Conservation (phyloP, 2,113 vertebrate genomes). For the Scytalopus superciliaris region DNA sequence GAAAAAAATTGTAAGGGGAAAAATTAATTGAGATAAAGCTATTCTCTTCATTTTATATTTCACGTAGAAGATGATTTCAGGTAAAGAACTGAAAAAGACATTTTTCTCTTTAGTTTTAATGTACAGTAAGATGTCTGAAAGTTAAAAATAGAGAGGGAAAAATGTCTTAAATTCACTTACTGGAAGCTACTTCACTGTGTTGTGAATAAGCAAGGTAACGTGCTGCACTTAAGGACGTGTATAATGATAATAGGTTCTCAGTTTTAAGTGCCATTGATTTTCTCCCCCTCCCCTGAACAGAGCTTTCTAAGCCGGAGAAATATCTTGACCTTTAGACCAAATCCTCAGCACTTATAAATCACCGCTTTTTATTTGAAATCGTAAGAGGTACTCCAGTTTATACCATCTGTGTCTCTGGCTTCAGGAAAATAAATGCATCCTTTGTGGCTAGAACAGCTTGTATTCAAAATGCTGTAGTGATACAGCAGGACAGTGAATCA, state of each 20-base stretch:
- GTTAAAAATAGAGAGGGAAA: neutral
- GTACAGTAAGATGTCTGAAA: neutral
- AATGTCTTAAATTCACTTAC: neutral
- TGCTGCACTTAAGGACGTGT: neutral
- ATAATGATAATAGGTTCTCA: constrained; percentile 8
- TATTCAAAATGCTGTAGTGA: constrained; percentile 30
- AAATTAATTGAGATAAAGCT: neutral
- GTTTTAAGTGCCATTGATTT: constrained; percentile 49
- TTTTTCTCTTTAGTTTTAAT: neutral
- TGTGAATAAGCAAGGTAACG: neutral
- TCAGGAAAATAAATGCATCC: constrained; percentile 34
- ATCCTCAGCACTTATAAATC: constrained; percentile 34
- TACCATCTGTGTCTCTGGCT: constrained; percentile 24
- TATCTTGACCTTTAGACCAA: constrained; percentile 49
- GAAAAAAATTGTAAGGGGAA: neutral
- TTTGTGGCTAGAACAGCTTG: constrained; percentile 38
- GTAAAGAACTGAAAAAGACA: neutral
- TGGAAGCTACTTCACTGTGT: neutral
- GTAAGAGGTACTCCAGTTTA: neutral
- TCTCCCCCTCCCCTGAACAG: neutral
- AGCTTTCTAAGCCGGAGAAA: constrained; percentile 19
- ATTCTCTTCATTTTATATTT: neutral
- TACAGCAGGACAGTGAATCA: neutral
- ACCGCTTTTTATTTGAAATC: neutral
- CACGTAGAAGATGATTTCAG: neutral